These are phyloP conservation scores for Acronicta aceris DNA, from an alignment of 2,888 invertebrate species.

Conservation along the genomic window DNA sequence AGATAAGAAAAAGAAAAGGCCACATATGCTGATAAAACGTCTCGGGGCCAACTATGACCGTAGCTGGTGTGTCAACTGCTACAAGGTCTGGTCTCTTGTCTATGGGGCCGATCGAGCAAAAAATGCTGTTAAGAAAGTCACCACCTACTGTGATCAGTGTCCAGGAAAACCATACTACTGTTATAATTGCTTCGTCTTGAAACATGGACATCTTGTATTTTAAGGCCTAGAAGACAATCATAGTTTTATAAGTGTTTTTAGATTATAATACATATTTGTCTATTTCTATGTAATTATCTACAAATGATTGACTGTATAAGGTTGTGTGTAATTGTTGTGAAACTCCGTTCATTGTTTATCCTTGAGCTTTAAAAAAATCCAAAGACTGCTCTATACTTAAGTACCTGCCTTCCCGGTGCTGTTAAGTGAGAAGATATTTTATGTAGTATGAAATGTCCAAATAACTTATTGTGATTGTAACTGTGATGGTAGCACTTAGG, in stretches of 20 bases:
- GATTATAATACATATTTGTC: background rate
- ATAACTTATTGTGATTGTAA: background rate
- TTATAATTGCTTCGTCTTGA: slow-evolving; percentile 1
- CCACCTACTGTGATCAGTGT: background rate
- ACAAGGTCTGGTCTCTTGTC: background rate
- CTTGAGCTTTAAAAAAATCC: background rate
- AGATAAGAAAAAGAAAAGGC: background rate
- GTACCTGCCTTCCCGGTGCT: background rate
- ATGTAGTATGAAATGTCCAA: background rate
- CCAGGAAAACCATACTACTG: slow-evolving; percentile 2
- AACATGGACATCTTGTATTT: background rate
- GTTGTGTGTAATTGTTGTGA: slow-evolving; percentile 1
- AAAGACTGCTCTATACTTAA: background rate
- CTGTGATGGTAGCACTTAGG: slow-evolving; percentile 1
- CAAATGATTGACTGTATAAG: background rate
- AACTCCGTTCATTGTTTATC: background rate
- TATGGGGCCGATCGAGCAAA: background rate
- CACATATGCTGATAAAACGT: background rate
- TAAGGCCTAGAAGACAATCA: background rate
- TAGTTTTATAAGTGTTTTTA: background rate
- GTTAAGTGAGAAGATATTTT: background rate
- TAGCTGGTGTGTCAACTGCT: slow-evolving; percentile 1
- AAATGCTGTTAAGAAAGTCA: background rate
- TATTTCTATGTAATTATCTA: background rate
- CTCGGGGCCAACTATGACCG: background rate